A percentile compares a stretch with the other conserved stretches of the same genome.
These are phyloP conservation scores for Brachyhypopomus occidentalis DNA, from an alignment of 2,113 vertebrate genomes.

Conservation along the genomic window DNA sequence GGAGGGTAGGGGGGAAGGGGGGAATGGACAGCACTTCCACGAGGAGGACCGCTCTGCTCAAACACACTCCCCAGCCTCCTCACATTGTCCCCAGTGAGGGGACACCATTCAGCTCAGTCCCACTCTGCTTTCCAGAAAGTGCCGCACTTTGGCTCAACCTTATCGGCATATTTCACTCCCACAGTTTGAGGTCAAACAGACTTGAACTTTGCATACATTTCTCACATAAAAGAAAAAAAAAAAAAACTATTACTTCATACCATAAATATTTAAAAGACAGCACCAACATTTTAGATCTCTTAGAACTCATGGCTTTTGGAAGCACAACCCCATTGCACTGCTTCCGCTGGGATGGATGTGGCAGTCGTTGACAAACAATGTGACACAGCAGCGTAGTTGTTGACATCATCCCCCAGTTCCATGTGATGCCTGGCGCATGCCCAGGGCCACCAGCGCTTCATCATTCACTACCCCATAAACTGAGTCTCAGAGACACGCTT, in stretches of 20 bases:
- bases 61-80: conserved; percentile 28
- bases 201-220: not conserved
- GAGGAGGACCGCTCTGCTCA: conserved; percentile 31
- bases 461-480: conserved; percentile 73
- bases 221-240: not conserved
- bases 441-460: conserved; percentile 64
- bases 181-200: not conserved
- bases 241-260: not conserved
- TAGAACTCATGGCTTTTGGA: not conserved
- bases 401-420: conserved; percentile 52
- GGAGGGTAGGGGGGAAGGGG: no score
- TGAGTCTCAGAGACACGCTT: conserved; percentile 58
- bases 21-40: conserved; percentile 30
- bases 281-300: not conserved
- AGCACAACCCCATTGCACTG: not conserved
- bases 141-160: not conserved
- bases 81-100: not conserved
- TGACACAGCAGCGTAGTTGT: conserved; percentile 56
- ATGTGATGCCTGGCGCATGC: conserved; percentile 66
- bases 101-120: not conserved
- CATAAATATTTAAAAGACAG: not conserved
- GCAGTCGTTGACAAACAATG: conserved; percentile 73
- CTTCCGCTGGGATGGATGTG: conserved; percentile 67
- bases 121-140: not conserved
- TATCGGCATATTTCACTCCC: not conserved